These are phyloP conservation scores for Elephantulus edwardii DNA, from an alignment of 2,113 vertebrate species.

Conservation along the genomic window DNA sequence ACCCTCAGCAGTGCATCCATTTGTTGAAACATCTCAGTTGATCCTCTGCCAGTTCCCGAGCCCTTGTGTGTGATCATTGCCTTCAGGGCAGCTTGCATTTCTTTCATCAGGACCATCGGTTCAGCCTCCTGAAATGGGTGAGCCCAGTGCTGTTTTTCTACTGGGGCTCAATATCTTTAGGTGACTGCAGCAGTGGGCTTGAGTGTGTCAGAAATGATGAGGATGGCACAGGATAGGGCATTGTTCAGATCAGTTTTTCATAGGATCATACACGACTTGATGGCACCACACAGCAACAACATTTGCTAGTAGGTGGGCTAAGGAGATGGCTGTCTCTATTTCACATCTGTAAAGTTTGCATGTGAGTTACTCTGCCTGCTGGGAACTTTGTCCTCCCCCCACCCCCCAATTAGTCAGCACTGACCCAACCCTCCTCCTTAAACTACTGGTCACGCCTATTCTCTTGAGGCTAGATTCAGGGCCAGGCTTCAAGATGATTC, in stretches of 20 bases:
- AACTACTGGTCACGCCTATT: slow-evolving; percentile 59
- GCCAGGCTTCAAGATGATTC: slow-evolving; percentile 65
- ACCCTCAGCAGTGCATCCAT: too few species aligned
- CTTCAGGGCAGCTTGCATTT: background rate
- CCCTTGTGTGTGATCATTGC: background rate
- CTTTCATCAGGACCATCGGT: background rate
- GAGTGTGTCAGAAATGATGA: too few species aligned
- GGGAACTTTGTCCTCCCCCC: background rate
- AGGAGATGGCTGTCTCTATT: background rate
- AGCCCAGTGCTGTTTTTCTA: background rate
- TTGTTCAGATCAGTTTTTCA: too few species aligned
- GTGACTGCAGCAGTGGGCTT: too few species aligned
- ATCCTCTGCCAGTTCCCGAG: too few species aligned
- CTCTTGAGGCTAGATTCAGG: slow-evolving; percentile 57
- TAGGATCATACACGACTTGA: too few species aligned
- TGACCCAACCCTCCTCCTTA: slow-evolving; percentile 55
- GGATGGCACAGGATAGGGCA: too few species aligned
- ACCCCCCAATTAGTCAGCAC: slow-evolving; percentile 70
- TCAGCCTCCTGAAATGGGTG: background rate
- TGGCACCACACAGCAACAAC: too few species aligned
- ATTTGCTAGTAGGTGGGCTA: too few species aligned
- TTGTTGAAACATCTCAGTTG: too few species aligned
- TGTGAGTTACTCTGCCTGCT: background rate
- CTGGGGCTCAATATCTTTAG: background rate
- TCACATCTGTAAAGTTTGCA: slow-evolving; percentile 21